Conservation (phyloP, 2,888 invertebrate genomes). For the Coremacera marginata region DNA sequence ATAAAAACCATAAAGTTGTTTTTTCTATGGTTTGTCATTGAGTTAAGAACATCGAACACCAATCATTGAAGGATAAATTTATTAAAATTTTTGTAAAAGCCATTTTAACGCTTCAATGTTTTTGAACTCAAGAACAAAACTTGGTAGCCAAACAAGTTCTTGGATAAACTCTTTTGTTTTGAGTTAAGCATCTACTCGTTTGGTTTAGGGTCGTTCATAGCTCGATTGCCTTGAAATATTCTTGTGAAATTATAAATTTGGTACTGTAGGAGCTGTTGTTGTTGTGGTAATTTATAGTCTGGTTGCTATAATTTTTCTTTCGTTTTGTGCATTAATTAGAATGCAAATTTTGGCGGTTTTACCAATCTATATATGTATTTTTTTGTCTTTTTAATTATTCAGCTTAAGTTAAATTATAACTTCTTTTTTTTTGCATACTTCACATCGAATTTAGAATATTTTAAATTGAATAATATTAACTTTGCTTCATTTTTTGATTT, state of each 20-base stretch:
- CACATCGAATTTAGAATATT: too few species aligned
- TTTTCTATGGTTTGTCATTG: not conserved
- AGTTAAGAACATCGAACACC: not conserved
- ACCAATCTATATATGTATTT: too few species aligned
- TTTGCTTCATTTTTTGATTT: too few species aligned
- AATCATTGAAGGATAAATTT: not conserved
- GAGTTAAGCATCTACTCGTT: not conserved
- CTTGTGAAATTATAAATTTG: not conserved
- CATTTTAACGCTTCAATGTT: not conserved
- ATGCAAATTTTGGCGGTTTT: too few species aligned
- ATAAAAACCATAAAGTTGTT: not conserved
- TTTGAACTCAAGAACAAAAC: not conserved
- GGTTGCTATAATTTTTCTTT: too few species aligned
- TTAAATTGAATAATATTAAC: too few species aligned
- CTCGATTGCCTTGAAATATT: slow-evolving; percentile 35
- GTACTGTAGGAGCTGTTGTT: not conserved
- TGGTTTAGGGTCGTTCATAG: not conserved
- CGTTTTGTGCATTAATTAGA: too few species aligned
- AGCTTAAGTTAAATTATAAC: too few species aligned
- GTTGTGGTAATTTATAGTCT: not conserved
- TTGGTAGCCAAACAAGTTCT: slow-evolving; percentile 7
- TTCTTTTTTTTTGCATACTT: too few species aligned
- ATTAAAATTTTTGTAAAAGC: not conserved
- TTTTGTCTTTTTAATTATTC: too few species aligned
- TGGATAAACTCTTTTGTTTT: not conserved